phyloP scores from a whole-genome alignment of 53 echinoderm and acorn worm species.

The Echinarachnius parma region DNA sequence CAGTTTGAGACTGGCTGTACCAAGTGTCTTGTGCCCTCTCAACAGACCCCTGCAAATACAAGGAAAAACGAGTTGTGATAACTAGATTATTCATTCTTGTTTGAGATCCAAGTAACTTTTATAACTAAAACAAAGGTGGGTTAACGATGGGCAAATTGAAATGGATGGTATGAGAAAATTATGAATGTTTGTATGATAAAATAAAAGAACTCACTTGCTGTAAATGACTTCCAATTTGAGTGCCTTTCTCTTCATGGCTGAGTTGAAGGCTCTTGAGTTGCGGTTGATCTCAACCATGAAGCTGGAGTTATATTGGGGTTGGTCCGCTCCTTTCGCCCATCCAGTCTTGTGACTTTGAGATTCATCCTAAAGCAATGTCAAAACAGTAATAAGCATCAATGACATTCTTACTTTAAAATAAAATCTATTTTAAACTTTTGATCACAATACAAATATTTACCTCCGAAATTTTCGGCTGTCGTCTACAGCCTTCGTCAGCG shows the following conservation, averaged over 20 bases:
- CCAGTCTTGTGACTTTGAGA: conserved; percentile 66
- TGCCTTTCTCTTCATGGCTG: conserved; percentile 73
- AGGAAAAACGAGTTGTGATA: neutral
- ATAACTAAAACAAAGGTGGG: too few species aligned
- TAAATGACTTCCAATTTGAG: conserved; percentile 82
- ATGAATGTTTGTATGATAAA: too few species aligned
- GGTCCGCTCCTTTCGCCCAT: conserved; percentile 65
- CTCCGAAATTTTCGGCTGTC: too few species aligned
- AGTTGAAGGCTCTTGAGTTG: conserved; percentile 61
- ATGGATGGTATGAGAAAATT: too few species aligned
- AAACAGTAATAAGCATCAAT: too few species aligned
- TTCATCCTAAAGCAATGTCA: conserved; percentile 77
- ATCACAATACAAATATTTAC: too few species aligned
- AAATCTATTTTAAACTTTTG: too few species aligned
- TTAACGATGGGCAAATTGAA: too few species aligned
- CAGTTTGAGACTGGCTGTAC: conserved; percentile 68
- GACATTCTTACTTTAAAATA: too few species aligned
- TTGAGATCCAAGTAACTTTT: too few species aligned
- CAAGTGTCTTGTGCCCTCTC: conserved; percentile 72
- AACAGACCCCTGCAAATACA: conserved; percentile 65
- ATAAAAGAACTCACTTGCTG: conserved; percentile 69
- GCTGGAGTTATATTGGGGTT: conserved; percentile 52
- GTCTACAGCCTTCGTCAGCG: too few species aligned
- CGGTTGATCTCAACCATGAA: conserved; percentile 67
- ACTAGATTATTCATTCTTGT: too few species aligned